Percentiles rank a stretch among this genome's conserved stretches.
These are phyloP conservation scores for Muscicapa adusta DNA, from an alignment of 2,113 vertebrate species.

Conservation along the genomic window DNA sequence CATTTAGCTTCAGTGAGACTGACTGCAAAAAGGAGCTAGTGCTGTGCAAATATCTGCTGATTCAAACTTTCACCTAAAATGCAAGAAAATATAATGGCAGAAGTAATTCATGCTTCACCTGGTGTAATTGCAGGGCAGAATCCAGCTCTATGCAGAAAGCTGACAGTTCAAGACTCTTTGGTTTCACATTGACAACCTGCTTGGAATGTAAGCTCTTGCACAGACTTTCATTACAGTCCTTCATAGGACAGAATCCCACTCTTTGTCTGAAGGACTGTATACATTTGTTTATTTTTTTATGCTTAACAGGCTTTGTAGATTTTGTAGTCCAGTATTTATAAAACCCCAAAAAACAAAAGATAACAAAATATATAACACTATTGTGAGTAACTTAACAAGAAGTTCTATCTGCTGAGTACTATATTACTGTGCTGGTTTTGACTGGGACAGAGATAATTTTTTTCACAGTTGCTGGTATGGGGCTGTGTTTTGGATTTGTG, in stretches of 20 bases:
- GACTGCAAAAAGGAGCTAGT: background rate
- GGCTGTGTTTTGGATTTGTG: background rate
- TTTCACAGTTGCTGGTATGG: background rate
- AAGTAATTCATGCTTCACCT: background rate
- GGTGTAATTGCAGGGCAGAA: background rate
- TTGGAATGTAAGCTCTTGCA: background rate
- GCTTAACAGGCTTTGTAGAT: background rate
- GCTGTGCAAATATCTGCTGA: background rate
- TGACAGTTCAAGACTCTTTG: background rate
- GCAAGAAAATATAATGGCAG: background rate
- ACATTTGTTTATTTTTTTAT: background rate
- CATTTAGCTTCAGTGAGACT: background rate
- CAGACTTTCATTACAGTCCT: background rate
- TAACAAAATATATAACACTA: background rate
- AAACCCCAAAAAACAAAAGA: background rate
- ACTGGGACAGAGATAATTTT: background rate
- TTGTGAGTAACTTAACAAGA: background rate
- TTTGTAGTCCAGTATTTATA: background rate
- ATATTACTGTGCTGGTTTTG: background rate
- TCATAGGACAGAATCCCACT: background rate
- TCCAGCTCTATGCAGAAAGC: background rate
- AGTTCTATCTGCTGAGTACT: background rate
- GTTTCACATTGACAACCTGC: background rate
- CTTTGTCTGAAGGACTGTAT: background rate
- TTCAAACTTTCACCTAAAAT: background rate